These are phyloP conservation scores for Craseonycteris thonglongyai DNA, from an alignment of 2,113 vertebrate genomes.

Conservation along the genomic window DNA sequence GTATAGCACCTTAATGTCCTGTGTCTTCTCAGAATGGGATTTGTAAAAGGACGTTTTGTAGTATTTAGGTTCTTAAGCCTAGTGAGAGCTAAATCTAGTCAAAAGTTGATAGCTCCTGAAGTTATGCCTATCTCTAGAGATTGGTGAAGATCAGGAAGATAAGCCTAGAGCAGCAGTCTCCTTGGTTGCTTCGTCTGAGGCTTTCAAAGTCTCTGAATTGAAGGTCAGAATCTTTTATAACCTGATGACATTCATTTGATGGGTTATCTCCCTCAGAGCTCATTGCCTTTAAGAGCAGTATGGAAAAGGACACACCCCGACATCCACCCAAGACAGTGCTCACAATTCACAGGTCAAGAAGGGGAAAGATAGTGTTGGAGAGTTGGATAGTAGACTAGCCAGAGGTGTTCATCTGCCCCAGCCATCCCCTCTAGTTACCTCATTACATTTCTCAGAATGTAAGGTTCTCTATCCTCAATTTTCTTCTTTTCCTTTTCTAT, in stretches of 20 bases:
- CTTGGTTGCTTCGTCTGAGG: slow-evolving; percentile 35
- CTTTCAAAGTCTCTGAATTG: slow-evolving; percentile 25
- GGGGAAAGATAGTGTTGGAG: neutral
- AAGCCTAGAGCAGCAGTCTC: neutral
- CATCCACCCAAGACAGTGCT: neutral
- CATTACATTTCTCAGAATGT: slow-evolving; percentile 13
- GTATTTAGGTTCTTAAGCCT: neutral
- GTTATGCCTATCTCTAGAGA: neutral
- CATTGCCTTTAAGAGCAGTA: slow-evolving; percentile 32
- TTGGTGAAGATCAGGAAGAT: neutral
- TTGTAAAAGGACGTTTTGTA: neutral
- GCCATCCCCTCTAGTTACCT: neutral
- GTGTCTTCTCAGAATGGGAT: slow-evolving; percentile 7
- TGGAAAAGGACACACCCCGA: neutral
- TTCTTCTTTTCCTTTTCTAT: slow-evolving; percentile 5
- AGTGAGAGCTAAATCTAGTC: neutral
- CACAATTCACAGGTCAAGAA: neutral
- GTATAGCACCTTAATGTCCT: neutral
- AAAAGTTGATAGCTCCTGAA: neutral
- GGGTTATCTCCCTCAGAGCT: neutral
- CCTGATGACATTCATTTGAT: neutral
- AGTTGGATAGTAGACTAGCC: neutral
- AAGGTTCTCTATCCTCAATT: neutral
- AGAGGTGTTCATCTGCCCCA: neutral
- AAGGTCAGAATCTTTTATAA: slow-evolving; percentile 29